These are phyloP conservation scores for Felis chaus DNA, from an alignment of 2,113 vertebrate species.

Conservation along the genomic window DNA sequence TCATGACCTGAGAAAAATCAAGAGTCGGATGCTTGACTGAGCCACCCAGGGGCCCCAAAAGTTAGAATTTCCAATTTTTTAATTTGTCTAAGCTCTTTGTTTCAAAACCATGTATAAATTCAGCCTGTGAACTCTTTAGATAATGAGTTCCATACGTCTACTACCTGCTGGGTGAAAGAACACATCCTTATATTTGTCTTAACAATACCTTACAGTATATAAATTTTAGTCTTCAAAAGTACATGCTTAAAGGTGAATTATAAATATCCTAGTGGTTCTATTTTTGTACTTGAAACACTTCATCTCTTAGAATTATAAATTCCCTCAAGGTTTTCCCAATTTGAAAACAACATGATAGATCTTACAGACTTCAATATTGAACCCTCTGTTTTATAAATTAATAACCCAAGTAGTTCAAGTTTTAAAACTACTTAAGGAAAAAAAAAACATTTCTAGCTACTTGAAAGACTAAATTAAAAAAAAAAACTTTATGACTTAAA, in stretches of 20 bases:
- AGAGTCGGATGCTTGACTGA: no score
- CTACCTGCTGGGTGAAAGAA: neutral
- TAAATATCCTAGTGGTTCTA: neutral
- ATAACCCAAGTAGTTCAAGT: neutral
- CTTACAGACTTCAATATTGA: neutral
- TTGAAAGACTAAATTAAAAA: neutral
- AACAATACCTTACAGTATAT: neutral
- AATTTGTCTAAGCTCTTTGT: neutral
- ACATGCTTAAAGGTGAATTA: neutral
- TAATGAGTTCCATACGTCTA: neutral
- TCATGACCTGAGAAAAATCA: no score
- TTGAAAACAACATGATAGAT: neutral
- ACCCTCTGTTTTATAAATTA: neutral
- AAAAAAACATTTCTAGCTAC: neutral
- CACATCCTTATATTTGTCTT: neutral
- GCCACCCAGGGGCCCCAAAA: neutral
- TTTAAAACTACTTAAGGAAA: constrained; percentile 3
- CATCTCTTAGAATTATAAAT: neutral
- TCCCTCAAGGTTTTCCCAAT: neutral
- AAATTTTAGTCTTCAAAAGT: neutral
- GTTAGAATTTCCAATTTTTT: neutral
- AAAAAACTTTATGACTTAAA: neutral
- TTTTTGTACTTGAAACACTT: neutral
- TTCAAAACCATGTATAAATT: neutral
- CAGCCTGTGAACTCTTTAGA: neutral